Base-by-base conservation (phyloP, 2,888 invertebrate species). In the Limnephilus marmoratus region DNA sequence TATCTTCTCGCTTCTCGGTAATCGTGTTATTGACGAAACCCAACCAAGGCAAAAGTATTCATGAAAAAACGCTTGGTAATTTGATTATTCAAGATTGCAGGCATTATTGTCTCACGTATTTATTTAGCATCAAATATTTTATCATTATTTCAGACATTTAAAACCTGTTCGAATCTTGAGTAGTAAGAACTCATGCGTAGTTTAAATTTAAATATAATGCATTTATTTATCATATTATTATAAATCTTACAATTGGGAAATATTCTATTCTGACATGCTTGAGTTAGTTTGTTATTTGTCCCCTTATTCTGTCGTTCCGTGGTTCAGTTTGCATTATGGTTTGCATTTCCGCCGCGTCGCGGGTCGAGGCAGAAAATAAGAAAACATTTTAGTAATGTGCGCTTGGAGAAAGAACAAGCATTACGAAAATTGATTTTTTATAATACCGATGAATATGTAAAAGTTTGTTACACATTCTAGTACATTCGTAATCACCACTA, bases 1-100 rank as follows among this genome's bases (percentile, higher is more conserved):
- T n/a, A 68, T 68, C 68, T 68, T 68, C 24, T 24, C 24, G 68
- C 68, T n/a, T 83, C 83, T 83, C 2, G 37, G 83, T 83, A 83
- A 37, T 37, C 41, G 83, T 83, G 83, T 83, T 83, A 83, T 83
- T 83, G 83, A 83, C 83, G 83, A 83, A 83, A 37, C 83, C 18
- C 31, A 83, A 83, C 41, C 83, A 83, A 83, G 83, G 83, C 37
- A 83, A 83, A 24, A 37, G 34, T 83, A 83, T 83, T 83, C 7
- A 34, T 2, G 68, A 68, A 68, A 68, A 68, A 68, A 68, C 68
- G 68, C 24, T 68, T 24, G 68, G 68, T 68, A n/a, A 68, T 68
- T 24, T 68, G 68, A n/a, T 68, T 68, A 68, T 68, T 68, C 68
- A n/a, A 24, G 68, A 24, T 68, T 68, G 9, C n/a, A 68, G 24